Conservation (phyloP, 2,888 invertebrate species). For the Malacosoma neustria region DNA sequence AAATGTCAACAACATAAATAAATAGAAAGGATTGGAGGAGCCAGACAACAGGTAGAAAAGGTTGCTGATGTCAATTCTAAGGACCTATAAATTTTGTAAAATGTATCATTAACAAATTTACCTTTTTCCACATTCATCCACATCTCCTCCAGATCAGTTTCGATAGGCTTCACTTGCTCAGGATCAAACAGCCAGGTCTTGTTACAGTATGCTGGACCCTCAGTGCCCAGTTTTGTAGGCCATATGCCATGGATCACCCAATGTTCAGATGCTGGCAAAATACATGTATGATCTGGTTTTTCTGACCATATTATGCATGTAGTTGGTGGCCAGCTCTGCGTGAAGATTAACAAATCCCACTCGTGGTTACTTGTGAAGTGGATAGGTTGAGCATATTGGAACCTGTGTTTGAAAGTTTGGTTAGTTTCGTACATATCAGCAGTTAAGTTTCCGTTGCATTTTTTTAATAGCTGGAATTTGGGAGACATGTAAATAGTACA, state of each 20-base stretch:
- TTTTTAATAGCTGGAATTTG: no score
- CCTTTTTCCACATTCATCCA: conserved; percentile 85
- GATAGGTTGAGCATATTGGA: conserved; percentile 2
- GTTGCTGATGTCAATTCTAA: background rate
- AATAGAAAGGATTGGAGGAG: no score
- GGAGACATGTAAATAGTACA: no score
- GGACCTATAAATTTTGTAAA: background rate
- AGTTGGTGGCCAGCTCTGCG: conserved; percentile 83
- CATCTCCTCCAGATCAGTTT: conserved; percentile 67
- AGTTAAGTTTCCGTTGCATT: no score
- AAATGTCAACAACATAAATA: no score
- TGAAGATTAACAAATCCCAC: conserved; percentile 87
- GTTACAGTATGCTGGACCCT: conserved; percentile 84
- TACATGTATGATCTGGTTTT: conserved; percentile 75
- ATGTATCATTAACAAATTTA: conserved; percentile 13
- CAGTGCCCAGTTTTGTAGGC: conserved; percentile 81
- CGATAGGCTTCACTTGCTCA: conserved; percentile 73
- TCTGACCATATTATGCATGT: conserved; percentile 82
- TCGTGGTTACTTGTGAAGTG: conserved; percentile 30
- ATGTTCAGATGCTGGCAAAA: conserved; percentile 73
- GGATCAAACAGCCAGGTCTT: conserved; percentile 79
- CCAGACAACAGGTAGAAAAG: no score
- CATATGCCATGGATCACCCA: conserved; percentile 91
- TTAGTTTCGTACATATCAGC: no score
- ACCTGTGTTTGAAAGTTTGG: no score